These are phyloP conservation scores for Pipistrellus pygmaeus DNA, from an alignment of 2,797 vertebrate species.

Conservation along the genomic window DNA sequence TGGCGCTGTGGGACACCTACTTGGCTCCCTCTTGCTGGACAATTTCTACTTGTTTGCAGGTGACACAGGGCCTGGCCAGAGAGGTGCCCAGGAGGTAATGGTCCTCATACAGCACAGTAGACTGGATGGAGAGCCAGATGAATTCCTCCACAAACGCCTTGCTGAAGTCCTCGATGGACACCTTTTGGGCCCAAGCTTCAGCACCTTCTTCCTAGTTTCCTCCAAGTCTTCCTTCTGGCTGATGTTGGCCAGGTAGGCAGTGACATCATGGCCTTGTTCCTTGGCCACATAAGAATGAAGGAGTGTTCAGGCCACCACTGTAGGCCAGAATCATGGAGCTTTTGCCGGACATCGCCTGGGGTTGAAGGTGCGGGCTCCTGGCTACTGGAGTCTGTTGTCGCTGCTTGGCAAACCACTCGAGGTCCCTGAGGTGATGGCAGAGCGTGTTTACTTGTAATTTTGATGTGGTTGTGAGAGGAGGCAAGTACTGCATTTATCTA, in stretches of 20 bases:
- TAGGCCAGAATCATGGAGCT: too few species aligned
- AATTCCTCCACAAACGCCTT: constrained; percentile 95
- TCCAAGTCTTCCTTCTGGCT: constrained; percentile 98
- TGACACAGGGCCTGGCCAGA: constrained; percentile 96
- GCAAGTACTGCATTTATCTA: too few species aligned
- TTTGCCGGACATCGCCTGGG: too few species aligned
- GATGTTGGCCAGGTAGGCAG: constrained; percentile 90
- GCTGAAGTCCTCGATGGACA: constrained; percentile 95
- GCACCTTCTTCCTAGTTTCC: constrained; percentile 93
- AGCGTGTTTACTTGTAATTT: too few species aligned
- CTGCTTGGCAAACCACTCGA: too few species aligned
- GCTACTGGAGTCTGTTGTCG: too few species aligned
- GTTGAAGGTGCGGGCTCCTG: too few species aligned
- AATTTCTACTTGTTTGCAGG: constrained; percentile 92
- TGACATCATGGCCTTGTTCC: too few species aligned
- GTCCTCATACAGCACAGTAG: constrained; percentile 94
- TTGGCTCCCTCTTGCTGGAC: constrained; percentile 91
- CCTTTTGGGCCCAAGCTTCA: constrained; percentile 94
- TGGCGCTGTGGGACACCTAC: constrained; percentile 95
- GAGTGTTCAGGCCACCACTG: too few species aligned
- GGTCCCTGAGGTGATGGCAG: too few species aligned
- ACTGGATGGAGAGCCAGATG: constrained; percentile 95
- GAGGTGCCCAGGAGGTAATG: constrained; percentile 96
- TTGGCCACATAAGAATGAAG: too few species aligned
- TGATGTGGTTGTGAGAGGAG: too few species aligned